Percentiles rank a stretch among this genome's conserved stretches.
These are phyloP conservation scores for Bufo gargarizans DNA, from an alignment of 2,113 vertebrate genomes.

Conservation along the genomic window DNA sequence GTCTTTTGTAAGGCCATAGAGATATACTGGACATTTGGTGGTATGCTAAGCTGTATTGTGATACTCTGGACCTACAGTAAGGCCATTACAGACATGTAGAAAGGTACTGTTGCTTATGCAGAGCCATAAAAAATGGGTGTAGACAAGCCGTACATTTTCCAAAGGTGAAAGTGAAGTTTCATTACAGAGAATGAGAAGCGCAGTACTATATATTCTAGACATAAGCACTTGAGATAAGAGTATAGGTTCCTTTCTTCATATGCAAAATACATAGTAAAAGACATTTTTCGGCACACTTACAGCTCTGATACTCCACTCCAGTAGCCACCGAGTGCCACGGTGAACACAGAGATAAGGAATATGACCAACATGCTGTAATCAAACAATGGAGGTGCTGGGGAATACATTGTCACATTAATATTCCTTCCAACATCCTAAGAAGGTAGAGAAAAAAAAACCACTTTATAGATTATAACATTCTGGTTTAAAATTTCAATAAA, in stretches of 20 bases:
- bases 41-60: no score
- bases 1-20: neutral
- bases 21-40: no score
- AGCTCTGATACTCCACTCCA: constrained; percentile 90
- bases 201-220: neutral
- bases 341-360: constrained; percentile 86
- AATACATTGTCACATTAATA: constrained; percentile 81
- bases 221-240: neutral
- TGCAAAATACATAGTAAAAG: neutral
- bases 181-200: neutral
- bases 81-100: neutral
- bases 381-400: constrained; percentile 74
- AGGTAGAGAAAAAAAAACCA: constrained; percentile 44
- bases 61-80: no score
- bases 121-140: neutral
- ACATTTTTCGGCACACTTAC: constrained; percentile 67
- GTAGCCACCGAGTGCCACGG: constrained; percentile 86
- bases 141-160: neutral
- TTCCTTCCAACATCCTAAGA: constrained; percentile 74
- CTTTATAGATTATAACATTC: neutral
- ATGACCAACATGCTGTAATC: constrained; percentile 87
- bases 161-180: neutral
- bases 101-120: neutral
- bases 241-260: neutral
- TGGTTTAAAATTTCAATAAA: neutral